Evolutionary conservation across 2,888 invertebrate species (phyloP), one percentile per base, ranked within the genome.

Genomic region (Leptinotarsa tumamoca): DNA sequence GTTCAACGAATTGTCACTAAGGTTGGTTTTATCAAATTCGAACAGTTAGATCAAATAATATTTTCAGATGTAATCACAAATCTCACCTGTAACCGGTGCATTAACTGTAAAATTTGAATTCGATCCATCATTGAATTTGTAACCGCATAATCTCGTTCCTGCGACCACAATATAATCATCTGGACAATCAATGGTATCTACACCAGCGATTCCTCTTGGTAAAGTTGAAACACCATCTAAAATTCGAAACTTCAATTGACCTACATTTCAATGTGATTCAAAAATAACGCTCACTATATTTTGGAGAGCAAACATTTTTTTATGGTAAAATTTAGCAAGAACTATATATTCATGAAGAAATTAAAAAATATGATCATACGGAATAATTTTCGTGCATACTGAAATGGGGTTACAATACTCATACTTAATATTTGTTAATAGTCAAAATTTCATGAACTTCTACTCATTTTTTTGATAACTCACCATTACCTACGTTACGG

Each of bases 131-230:
- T 95, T 95, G 18, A 95, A 89, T 51, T 92, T 90, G 72, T 94
- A 93, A 0, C 95, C 95, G 82, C 95, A 95, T 4, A 95, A 88
- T 72, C 95, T 89, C 33, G 92, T 90, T 17, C 94, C 93, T 70
- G 93, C 92, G 77, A 94, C 89, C 2, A 93, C 89, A 66, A 95
- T 89, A 89, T 92, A 95, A 85, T 95, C 95, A 80, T 92, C 92
- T 0, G 94, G 94, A 85, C 95, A 95, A 87, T 94, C 93, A 82
- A 93, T 91, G 72, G 93, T 91, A 83, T 94, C 95, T 67, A 93
- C 93, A 0, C 94, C 95, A 1, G 95, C 95, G 86, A 94, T 94
- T 1, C 91, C 91, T 50, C 91, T 90, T 3, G 93, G 92, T 52
- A 94, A 90, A 5, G 93, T 89, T 77, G 91, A 90, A 56, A 90